Conservation (phyloP, 2,113 vertebrate genomes). For the Camelus bactrianus region DNA sequence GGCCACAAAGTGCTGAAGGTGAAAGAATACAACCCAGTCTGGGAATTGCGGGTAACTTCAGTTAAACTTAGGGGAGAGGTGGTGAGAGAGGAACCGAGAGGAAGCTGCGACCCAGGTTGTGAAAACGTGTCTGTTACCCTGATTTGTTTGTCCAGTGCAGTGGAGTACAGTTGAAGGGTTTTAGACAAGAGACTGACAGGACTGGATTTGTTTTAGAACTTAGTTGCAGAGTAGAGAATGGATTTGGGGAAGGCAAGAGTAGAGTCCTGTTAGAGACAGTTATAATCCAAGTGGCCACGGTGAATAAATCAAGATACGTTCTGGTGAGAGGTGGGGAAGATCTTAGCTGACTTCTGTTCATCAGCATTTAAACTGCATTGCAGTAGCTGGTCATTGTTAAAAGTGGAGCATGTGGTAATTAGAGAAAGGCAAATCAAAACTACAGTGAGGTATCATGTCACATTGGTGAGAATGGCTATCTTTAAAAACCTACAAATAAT, state of each 20-base stretch:
- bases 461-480: no score
- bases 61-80: background rate
- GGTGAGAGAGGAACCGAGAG: background rate
- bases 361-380: background rate
- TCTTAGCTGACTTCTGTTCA: background rate
- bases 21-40: background rate
- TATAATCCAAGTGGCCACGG: background rate
- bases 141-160: background rate
- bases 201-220: background rate
- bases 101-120: background rate
- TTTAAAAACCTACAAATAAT: no score
- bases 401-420: background rate
- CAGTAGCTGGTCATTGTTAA: background rate
- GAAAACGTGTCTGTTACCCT: background rate
- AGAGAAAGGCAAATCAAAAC: no score
- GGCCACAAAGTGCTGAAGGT: background rate
- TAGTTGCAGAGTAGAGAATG: background rate
- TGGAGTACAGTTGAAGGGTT: background rate
- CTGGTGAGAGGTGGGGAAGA: background rate
- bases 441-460: no score
- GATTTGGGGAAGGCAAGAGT: constrained; percentile 21
- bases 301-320: constrained; percentile 4
- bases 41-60: background rate
- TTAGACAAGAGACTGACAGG: background rate
- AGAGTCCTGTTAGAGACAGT: background rate